These are phyloP conservation scores for Drosophila bipectinata DNA, from an alignment of 1,140 invertebrate genomes.

Conservation along the genomic window DNA sequence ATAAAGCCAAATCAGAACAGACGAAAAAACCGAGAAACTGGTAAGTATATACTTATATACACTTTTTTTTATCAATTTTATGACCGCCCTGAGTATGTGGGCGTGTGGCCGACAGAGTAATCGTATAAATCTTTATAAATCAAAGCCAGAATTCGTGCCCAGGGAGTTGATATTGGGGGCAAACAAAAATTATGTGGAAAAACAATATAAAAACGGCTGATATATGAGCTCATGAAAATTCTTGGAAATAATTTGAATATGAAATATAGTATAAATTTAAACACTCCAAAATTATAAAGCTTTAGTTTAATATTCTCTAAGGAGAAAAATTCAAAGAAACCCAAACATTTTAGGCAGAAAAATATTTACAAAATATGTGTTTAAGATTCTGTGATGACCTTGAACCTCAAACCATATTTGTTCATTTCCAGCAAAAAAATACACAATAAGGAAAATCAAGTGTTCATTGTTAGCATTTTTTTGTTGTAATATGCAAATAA, in stretches of 20 bases:
- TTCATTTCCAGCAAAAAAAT: conserved; percentile 15
- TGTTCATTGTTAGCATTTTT: conserved; percentile 33
- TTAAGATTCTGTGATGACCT: conserved; percentile 25
- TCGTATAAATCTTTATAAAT: conserved; percentile 81
- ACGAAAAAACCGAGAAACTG: conserved; percentile 11
- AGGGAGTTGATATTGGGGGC: not conserved
- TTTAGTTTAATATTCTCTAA: no score
- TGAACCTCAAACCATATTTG: conserved; percentile 18
- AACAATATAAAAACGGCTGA: not conserved
- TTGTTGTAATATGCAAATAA: conserved; percentile 79
- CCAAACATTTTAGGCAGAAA: not conserved
- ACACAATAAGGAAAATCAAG: conserved; percentile 38
- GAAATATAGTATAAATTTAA: not conserved
- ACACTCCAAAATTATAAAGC: not conserved
- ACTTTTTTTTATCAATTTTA: conserved; percentile 72
- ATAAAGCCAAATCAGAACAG: conserved; percentile 33
- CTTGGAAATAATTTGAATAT: not conserved
- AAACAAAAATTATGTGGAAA: not conserved
- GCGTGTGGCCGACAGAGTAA: conserved; percentile 63
- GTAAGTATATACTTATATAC: not conserved
- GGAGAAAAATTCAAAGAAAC: no score
- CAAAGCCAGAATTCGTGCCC: conserved; percentile 49
- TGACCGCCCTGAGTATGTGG: conserved; percentile 69
- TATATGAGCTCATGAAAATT: not conserved
- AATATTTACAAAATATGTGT: not conserved